These are phyloP conservation scores for Eclectus roratus DNA, from an alignment of 2,113 vertebrate species.

Conservation along the genomic window DNA sequence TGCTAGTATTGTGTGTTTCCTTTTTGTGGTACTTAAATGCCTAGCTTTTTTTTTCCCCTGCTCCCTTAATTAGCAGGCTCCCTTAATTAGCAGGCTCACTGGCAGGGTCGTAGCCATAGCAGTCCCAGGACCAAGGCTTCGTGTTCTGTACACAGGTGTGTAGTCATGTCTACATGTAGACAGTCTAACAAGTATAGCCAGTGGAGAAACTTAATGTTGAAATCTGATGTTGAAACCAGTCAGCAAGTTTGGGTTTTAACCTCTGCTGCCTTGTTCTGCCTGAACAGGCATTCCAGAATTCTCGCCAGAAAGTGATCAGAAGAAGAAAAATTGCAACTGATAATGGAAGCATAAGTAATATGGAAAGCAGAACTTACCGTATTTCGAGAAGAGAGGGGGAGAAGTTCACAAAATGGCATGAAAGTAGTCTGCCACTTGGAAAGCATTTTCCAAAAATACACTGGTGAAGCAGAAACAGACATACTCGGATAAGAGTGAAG, in stretches of 20 bases:
- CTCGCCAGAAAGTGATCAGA: neutral
- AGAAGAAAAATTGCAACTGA: neutral
- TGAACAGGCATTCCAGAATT: neutral
- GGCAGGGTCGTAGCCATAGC: neutral
- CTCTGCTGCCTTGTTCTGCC: neutral
- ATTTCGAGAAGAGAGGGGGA: neutral
- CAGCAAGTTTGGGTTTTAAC: neutral
- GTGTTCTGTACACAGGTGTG: neutral
- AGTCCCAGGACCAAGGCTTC: neutral
- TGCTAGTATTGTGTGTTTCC: neutral
- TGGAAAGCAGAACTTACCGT: neutral
- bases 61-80: neutral
- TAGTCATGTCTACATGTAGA: neutral
- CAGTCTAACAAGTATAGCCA: neutral
- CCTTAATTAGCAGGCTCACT: neutral
- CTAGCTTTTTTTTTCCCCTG: neutral
- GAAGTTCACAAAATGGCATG: neutral
- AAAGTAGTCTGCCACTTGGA: neutral
- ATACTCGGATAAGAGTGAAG: neutral
- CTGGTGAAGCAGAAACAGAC: neutral
- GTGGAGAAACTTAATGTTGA: neutral
- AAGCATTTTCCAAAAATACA: neutral
- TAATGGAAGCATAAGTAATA: neutral
- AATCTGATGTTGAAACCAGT: neutral
- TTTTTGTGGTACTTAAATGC: neutral